Percentiles rank a stretch among this genome's conserved stretches.
Conservation (phyloP, 2,888 invertebrate genomes). For the Poecilus cupreus region DNA sequence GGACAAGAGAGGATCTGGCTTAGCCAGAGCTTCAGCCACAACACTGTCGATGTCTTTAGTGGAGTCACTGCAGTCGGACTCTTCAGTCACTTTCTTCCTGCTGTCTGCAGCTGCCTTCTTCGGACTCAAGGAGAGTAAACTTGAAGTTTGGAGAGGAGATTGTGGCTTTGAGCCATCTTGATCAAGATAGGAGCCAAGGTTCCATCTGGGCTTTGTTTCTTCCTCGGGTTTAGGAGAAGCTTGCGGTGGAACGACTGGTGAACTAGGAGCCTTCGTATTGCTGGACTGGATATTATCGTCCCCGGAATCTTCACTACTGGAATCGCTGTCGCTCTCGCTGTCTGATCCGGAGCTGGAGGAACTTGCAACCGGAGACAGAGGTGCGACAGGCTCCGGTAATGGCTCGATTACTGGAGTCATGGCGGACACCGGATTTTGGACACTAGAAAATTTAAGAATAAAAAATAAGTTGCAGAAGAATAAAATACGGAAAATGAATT, state of each 20-base stretch:
- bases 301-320: conserved; percentile 75
- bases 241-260: conserved; percentile 60
- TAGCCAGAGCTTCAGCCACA: conserved; percentile 73
- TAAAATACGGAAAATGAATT: conserved; percentile 38
- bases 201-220: conserved; percentile 71
- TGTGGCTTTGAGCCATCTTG: conserved; percentile 64
- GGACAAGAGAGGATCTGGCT: conserved; percentile 73
- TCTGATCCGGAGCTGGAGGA: conserved; percentile 80
- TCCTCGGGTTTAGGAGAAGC: conserved; percentile 72
- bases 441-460: not conserved
- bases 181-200: conserved; percentile 73
- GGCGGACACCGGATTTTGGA: conserved; percentile 57
- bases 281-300: conserved; percentile 68
- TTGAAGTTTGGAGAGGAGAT: conserved; percentile 60
- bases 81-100: conserved; percentile 66
- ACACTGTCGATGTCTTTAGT: conserved; percentile 76
- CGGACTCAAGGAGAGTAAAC: too few species aligned
- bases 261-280: conserved; percentile 64
- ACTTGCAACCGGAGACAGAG: conserved; percentile 75
- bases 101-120: conserved; percentile 63
- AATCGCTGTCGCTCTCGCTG: conserved; percentile 76
- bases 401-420: conserved; percentile 70
- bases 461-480: not conserved
- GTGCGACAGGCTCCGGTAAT: conserved; percentile 73
- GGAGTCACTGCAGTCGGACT: conserved; percentile 74